A percentile compares a stretch with the other conserved stretches of the same genome.
Conservation (phyloP, 2,888 invertebrate species). For the Clivina fossor region DNA sequence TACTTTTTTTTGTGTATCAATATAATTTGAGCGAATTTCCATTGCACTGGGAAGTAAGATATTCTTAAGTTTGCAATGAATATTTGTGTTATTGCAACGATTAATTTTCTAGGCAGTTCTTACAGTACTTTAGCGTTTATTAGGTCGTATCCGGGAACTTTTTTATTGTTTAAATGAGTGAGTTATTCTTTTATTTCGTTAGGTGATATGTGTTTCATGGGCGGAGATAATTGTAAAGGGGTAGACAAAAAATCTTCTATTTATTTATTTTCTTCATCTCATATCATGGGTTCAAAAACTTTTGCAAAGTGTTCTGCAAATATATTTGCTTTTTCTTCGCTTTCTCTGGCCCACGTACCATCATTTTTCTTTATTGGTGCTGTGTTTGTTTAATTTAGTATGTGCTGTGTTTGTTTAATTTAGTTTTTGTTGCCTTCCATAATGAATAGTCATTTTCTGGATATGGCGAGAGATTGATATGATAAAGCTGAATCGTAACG, state of each 20-base stretch:
- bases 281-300: slow-evolving; percentile 19
- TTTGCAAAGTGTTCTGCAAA: slow-evolving; percentile 15
- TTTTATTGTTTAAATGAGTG: slow-evolving; percentile 4
- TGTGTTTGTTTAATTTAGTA: slow-evolving; percentile 12
- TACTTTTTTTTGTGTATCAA: slow-evolving; percentile 2
- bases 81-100: background rate
- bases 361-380: slow-evolving; percentile 10
- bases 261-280: slow-evolving; percentile 14
- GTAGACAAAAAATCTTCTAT: background rate
- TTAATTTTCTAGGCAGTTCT: background rate
- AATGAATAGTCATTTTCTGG: slow-evolving; percentile 2
- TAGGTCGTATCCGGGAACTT: background rate
- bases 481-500: slow-evolving; percentile 1
- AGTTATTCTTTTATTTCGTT: background rate
- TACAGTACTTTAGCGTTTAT: slow-evolving; percentile 2
- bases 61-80: slow-evolving; percentile 3
- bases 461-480: background rate
- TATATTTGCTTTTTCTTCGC: slow-evolving; percentile 9
- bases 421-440: too few species aligned
- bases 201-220: slow-evolving; percentile 1
- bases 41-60: slow-evolving; percentile 4
- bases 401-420: background rate
- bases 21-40: slow-evolving; percentile 3
- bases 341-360: slow-evolving; percentile 5
- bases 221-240: slow-evolving; percentile 4